phyloP scores from a whole-genome alignment of 1,140 invertebrate species.

The Batillaria attramentaria region DNA sequence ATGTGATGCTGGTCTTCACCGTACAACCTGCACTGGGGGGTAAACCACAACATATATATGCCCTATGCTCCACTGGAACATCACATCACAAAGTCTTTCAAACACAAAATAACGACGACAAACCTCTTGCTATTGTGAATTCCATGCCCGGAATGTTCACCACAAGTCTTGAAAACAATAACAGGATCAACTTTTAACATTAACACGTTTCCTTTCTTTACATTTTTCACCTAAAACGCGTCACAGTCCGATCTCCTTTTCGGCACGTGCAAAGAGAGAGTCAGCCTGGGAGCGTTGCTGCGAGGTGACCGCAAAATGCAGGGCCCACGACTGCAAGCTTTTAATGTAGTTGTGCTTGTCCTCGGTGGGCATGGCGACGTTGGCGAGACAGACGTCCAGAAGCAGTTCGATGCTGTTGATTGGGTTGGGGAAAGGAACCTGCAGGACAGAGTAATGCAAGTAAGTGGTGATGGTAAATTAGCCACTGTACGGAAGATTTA shows the following conservation, averaged over 20 bases:
- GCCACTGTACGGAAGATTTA: not conserved
- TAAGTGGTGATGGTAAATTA: not conserved
- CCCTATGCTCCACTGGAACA: too few relatives aligned
- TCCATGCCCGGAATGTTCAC: too few relatives aligned
- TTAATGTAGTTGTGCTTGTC: conserved; percentile 52
- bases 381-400: conserved; percentile 44
- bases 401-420: conserved; percentile 50
- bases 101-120: too few relatives aligned
- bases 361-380: conserved; percentile 37
- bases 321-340: conserved; percentile 55
- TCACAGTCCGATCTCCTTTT: conserved; percentile 23
- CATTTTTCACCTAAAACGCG: too few relatives aligned
- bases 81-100: too few relatives aligned
- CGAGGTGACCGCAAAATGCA: conserved; percentile 60
- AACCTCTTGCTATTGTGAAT: too few relatives aligned
- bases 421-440: conserved; percentile 62
- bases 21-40: too few relatives aligned
- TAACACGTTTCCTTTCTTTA: too few relatives aligned
- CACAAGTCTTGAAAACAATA: too few relatives aligned
- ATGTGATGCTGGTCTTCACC: too few relatives aligned
- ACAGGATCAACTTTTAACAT: too few relatives aligned
- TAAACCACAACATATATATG: too few relatives aligned
- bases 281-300: conserved; percentile 31
- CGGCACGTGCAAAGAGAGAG: not conserved
- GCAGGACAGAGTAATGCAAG: conserved; percentile 25